These are phyloP conservation scores for Pelecanoides urinatrix DNA, from an alignment of 2,113 vertebrate genomes.

Conservation along the genomic window DNA sequence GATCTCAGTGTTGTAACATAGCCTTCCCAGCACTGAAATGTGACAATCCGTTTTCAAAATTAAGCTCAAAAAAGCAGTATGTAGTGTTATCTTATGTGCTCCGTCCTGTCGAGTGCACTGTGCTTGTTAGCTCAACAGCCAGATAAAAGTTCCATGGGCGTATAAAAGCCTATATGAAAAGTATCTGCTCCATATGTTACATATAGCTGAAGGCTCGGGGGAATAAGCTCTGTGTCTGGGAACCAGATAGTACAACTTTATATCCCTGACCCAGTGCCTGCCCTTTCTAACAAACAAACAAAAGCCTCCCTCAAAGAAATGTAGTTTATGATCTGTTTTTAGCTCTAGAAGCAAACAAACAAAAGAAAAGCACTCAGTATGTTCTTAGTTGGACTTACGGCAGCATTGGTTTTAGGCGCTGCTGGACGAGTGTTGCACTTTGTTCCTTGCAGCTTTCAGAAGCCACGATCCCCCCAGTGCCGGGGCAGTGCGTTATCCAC, in stretches of 20 bases:
- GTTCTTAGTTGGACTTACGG: background rate
- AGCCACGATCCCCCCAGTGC: background rate
- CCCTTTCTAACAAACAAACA: conserved; percentile 41
- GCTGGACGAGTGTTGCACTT: rapidly evolving
- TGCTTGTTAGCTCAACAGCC: background rate
- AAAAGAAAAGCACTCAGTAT: background rate
- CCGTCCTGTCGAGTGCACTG: background rate
- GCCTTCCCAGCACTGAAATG: background rate
- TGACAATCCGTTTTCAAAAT: background rate
- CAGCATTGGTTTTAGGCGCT: background rate
- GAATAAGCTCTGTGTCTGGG: conserved; percentile 35
- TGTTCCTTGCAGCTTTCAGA: background rate
- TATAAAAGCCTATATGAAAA: background rate
- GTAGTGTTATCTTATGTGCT: background rate
- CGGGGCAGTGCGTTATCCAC: rapidly evolving
- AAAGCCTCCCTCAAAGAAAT: background rate
- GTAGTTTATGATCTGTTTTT: background rate
- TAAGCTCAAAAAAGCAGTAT: background rate
- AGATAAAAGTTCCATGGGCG: background rate
- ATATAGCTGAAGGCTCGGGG: background rate
- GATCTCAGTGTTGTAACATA: background rate
- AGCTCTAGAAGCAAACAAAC: background rate
- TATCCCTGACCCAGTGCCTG: conserved; percentile 28
- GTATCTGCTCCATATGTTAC: background rate
- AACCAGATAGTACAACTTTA: conserved; percentile 33